phyloP scores from a whole-genome alignment of 2,888 invertebrate species.

The Gortyna flavago region DNA sequence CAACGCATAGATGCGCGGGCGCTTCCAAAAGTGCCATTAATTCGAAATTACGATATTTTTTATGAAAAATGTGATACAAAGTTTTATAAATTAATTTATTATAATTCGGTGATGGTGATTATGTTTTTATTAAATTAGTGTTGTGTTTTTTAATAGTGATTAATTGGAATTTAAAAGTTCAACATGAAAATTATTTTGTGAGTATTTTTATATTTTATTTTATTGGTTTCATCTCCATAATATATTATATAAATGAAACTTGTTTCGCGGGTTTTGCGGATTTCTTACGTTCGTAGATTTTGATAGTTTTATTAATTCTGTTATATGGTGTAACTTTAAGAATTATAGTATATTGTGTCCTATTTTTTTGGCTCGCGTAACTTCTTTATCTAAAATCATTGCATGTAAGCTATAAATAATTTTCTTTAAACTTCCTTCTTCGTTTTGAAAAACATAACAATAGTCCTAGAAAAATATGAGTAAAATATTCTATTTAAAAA shows the following conservation, averaged over 20 bases:
- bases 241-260: not conserved
- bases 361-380: not conserved
- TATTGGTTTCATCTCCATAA: not conserved
- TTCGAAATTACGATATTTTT: slow-evolving; percentile 46
- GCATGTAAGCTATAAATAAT: not conserved
- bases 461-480: not conserved
- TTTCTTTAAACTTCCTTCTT: not conserved
- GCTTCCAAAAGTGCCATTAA: slow-evolving; percentile 48
- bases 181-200: slow-evolving; percentile 70
- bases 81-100: slow-evolving; percentile 26
- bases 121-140: slow-evolving; percentile 57
- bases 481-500: not conserved
- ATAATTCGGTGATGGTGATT: slow-evolving; percentile 59
- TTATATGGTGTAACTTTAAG: not conserved
- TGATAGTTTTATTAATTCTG: not conserved
- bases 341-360: not conserved
- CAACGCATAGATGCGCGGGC: slow-evolving; percentile 60
- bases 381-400: not conserved
- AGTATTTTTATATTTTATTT: slow-evolving; percentile 56
- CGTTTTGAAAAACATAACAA: not conserved
- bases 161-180: slow-evolving; percentile 51
- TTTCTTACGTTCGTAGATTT: not conserved
- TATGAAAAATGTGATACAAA: slow-evolving; percentile 58
- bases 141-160: slow-evolving; percentile 41
- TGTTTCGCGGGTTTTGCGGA: slow-evolving; percentile 20